Base-by-base conservation (phyloP, 2,888 invertebrate genomes). In the Lomographa bimaculata region DNA sequence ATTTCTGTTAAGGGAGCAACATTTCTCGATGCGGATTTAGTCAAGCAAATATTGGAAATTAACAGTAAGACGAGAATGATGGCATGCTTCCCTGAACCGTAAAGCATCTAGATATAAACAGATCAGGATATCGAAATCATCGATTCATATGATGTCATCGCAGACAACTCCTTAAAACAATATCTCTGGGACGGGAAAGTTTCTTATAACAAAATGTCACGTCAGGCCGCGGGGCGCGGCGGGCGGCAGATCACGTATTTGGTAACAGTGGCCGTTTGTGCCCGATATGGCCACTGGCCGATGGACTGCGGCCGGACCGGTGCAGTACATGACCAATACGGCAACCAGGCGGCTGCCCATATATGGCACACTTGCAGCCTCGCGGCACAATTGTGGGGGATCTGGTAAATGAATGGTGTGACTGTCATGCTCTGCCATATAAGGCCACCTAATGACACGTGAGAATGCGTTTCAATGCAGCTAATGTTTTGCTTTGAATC, bases 171-270 rank as follows among this genome's bases (percentile, higher is more conserved):
- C 25, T 23, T 17, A 21, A 32, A 17, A 8, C 10, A 6, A 32
- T 27, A 21, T 21, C 5, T 26, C n/a, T 7, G 21, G 12, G 3
- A 11, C 17, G 23, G 18, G 7, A 40, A 28, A 24, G 28, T 29
- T 37, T 33, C 24, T 37, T 14, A 33, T 68, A 68, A 67, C 71
- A 66, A 68, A 73, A 69, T 34, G 34, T 41, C 18, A 25, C 25
- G 24, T 8, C 9, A 11, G 18, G 4, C 8, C 1, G 6, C 1
- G n/a, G 7, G 17, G 19, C 69, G 61, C 60, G 47, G 62, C 68
- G 60, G 66, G 65, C 48, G 65, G 69, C 62, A 57, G 71, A 62
- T 64, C 35, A 59, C 77, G 58, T 70, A 73, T 82, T 81, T 79
- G 82, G 83, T 69, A 70, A 56, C 41, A 45, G 54, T 57, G 60